phyloP scores from a whole-genome alignment of 2,888 invertebrate genomes.

The Atherix ibis region DNA sequence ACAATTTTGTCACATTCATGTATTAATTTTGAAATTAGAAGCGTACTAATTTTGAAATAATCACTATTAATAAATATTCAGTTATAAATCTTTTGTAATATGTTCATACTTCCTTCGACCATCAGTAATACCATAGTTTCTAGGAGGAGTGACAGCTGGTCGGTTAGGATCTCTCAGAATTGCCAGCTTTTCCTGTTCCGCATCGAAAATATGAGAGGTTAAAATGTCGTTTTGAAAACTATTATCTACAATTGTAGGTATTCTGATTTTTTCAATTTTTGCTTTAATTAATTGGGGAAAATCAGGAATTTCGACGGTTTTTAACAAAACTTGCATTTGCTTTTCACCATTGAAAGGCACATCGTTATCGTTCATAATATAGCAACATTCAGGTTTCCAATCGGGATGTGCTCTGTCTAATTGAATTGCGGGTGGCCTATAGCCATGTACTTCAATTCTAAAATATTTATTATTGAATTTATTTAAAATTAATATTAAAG shows the following conservation, averaged over 20 bases:
- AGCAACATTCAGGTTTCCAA: background rate
- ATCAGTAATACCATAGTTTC: slow-evolving; percentile 58
- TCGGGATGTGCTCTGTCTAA: too few species aligned
- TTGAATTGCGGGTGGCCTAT: too few species aligned
- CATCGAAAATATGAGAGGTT: slow-evolving; percentile 55
- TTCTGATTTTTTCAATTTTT: slow-evolving; percentile 32
- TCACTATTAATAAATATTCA: too few species aligned
- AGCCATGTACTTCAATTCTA: too few species aligned
- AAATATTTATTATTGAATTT: too few species aligned
- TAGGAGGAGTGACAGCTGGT: slow-evolving; percentile 55
- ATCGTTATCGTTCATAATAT: background rate
- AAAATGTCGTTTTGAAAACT: slow-evolving; percentile 47
- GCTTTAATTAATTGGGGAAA: slow-evolving; percentile 46
- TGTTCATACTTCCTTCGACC: slow-evolving; percentile 47
- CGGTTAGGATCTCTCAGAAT: slow-evolving; percentile 51
- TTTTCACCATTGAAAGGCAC: slow-evolving; percentile 53
- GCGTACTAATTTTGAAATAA: slow-evolving; percentile 35
- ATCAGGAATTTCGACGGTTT: slow-evolving; percentile 47
- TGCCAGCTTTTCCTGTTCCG: slow-evolving; percentile 61
- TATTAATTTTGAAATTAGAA: slow-evolving; percentile 47
- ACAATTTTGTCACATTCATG: slow-evolving; percentile 50
- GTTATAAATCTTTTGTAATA: background rate
- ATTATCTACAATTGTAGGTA: slow-evolving; percentile 38
- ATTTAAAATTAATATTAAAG: background rate
- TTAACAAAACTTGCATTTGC: slow-evolving; percentile 71